phyloP scores from a whole-genome alignment of 2,888 invertebrate species.

The Aporophyla lueneburgensis region DNA sequence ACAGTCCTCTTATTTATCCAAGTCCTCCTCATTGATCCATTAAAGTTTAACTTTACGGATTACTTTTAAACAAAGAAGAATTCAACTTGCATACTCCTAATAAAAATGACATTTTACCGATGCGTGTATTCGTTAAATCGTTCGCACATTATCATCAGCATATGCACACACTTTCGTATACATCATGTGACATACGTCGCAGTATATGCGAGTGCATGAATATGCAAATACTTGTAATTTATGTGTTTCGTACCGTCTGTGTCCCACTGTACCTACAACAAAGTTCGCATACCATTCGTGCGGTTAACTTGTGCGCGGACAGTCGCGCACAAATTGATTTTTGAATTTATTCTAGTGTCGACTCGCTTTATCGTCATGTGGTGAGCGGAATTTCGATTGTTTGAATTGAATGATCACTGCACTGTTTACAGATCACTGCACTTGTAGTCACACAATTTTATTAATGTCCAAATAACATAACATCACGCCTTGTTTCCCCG shows the following conservation, averaged over 20 bases:
- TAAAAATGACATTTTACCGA: not conserved
- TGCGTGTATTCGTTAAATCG: constrained; percentile 16
- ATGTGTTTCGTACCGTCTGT: constrained; percentile 50
- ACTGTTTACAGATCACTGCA: constrained; percentile 1
- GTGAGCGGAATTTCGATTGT: constrained; percentile 51
- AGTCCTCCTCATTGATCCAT: not conserved
- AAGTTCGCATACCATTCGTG: constrained; percentile 51
- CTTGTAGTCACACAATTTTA: constrained; percentile 6
- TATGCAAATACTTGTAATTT: constrained; percentile 56
- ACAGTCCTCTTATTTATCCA: not conserved
- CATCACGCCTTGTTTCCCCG: too few relatives aligned
- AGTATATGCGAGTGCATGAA: constrained; percentile 51
- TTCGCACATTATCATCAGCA: constrained; percentile 13
- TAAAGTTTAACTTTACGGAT: not conserved
- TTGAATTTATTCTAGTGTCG: not conserved
- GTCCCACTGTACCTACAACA: constrained; percentile 35
- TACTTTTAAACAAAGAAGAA: not conserved
- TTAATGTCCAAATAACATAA: not conserved
- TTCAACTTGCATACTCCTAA: not conserved
- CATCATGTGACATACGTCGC: constrained; percentile 26
- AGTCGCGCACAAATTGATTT: constrained; percentile 49
- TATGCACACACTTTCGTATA: constrained; percentile 35
- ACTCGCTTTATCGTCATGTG: constrained; percentile 34
- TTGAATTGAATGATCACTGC: constrained; percentile 20
- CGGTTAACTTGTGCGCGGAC: constrained; percentile 19